Evolutionary conservation across 53 echinoderm and acorn worm species (phyloP), one percentile per base, ranked within the genome.

Genomic region (Antedon mediterranea): DNA sequence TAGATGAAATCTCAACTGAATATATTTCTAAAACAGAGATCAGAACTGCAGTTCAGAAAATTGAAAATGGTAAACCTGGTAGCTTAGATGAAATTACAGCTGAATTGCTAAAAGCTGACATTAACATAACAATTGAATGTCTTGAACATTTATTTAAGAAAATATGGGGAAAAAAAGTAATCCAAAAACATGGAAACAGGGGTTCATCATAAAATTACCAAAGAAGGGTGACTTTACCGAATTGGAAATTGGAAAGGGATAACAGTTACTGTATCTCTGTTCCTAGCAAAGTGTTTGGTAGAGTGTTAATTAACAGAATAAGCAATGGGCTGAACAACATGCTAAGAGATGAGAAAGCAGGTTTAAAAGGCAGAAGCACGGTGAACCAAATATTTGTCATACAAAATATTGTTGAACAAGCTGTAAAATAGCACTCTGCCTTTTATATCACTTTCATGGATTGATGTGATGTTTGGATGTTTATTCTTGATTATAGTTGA

Each of bases 181-280:
- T 37, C 37, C 37, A 37, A 37, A 37, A 37, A 6, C 37, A 6
- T 37, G 37, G 37, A 37, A 37, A 11, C 37, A 37, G 11, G 37
- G 37, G 11, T 37, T 37, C 4, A 37, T 37, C 37, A 37, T 37
- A 4, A 11, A 41, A 3, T 74, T 82, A 5, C 14, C 73, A 0
- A 82, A 87, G 72, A 79, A 83, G 29, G 79, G 79, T 0, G 32
- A 43, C 30, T 79, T 79, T 2, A 74, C 29, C n/a, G 28, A 83
- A 0, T 83, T 74, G 79, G 43, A 20, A 82, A 82, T 72, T 86
- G 82, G 86, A 78, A 74, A 78, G 78, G 78, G 28, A 83, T 83
- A 30, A 83, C 83, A 30, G 83, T 76, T 28, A 34, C 71, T n/a
- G n/a, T n/a, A n/a, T n/a, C 20, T 83, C 77, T 20, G 42, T 33